phyloP scores from a whole-genome alignment of 2,888 invertebrate species.

The Synanthedon vespiformis region DNA sequence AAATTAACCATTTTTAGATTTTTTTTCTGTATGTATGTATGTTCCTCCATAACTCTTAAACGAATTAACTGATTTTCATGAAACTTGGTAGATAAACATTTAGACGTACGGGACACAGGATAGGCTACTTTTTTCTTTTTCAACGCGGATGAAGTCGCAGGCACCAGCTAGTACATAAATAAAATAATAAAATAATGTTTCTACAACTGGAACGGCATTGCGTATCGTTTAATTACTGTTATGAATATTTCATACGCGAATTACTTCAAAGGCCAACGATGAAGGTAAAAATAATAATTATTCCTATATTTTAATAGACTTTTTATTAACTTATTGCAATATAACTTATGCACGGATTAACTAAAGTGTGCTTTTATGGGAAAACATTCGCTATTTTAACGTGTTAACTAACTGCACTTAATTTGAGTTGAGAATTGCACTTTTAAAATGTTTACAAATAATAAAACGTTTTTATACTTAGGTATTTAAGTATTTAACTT shows the following conservation, averaged over 20 bases:
- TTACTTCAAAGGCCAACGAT: conserved; percentile 38
- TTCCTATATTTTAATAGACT: conserved; percentile 12
- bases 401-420: not conserved
- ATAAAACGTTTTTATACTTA: too few species aligned
- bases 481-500: too few species aligned
- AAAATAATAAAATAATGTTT: conserved; percentile 3
- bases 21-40: too few species aligned
- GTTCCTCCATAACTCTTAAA: too few species aligned
- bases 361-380: not conserved
- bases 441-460: too few species aligned
- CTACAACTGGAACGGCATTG: conserved; percentile 31
- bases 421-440: not conserved
- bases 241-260: conserved; percentile 45
- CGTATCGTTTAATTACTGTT: conserved; percentile 38
- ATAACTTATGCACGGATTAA: not conserved
- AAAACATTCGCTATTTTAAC: not conserved
- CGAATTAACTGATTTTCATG: too few species aligned
- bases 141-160: too few species aligned
- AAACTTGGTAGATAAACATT: too few species aligned
- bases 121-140: too few species aligned
- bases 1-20: too few species aligned
- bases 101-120: too few species aligned
- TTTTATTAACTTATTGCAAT: not conserved
- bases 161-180: too few species aligned
- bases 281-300: conserved; percentile 36